Percentiles rank a stretch among this genome's conserved stretches.
Conservation (phyloP, 2,113 vertebrate species). For the Glaucidium brasilianum region DNA sequence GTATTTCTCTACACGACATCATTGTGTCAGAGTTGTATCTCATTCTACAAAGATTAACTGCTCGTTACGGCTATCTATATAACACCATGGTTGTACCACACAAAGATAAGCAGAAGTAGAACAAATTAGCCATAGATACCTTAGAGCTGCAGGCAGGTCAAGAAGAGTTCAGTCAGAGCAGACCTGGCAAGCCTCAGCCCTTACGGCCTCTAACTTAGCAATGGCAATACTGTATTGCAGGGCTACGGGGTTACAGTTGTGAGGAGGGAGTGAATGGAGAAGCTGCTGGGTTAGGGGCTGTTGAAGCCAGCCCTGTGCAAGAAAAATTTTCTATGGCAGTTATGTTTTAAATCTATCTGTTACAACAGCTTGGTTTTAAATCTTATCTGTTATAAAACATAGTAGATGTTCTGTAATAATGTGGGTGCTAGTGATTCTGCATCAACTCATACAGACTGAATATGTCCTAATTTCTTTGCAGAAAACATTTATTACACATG, state of each 20-base stretch:
- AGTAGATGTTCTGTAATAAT: not conserved
- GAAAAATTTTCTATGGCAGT: not conserved
- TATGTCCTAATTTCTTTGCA: not conserved
- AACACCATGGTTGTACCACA: not conserved
- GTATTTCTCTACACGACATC: not conserved
- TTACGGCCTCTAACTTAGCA: not conserved
- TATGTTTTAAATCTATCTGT: not conserved
- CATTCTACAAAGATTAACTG: not conserved
- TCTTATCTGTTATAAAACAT: not conserved
- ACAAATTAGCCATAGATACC: not conserved
- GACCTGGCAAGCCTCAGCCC: not conserved
- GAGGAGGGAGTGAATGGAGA: not conserved
- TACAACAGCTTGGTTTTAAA: not conserved
- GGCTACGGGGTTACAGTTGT: rapidly evolving
- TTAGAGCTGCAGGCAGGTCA: not conserved
- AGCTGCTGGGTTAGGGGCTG: not conserved
- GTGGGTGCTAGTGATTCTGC: not conserved
- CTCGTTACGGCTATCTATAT: not conserved
- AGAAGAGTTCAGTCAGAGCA: not conserved
- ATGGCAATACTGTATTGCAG: not conserved
- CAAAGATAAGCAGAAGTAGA: not conserved
- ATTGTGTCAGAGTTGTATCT: not conserved
- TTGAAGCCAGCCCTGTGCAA: not conserved
- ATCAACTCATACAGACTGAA: not conserved
- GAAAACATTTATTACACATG: not conserved